Conservation (phyloP, 2,888 invertebrate genomes). For the Trimorus sp. region DNA sequence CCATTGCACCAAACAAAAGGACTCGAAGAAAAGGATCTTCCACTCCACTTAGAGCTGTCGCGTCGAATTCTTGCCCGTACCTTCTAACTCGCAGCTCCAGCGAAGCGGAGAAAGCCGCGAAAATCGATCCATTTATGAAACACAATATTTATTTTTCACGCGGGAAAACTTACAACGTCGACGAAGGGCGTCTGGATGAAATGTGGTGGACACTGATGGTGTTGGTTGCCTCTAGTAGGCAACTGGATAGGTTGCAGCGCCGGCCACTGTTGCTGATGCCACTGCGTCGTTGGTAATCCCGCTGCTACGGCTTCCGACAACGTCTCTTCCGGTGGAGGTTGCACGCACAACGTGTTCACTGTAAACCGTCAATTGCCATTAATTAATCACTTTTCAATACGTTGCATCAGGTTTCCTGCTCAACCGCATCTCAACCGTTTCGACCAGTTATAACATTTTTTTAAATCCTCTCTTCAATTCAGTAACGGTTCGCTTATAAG, state of each 20-base stretch:
- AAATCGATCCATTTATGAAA: constrained; percentile 26
- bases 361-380: background rate
- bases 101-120: background rate
- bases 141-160: constrained; percentile 28
- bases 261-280: constrained; percentile 72
- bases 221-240: constrained; percentile 69
- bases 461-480: too few relatives aligned
- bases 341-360: constrained; percentile 82
- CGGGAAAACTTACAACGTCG: constrained; percentile 72
- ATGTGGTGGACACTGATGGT: constrained; percentile 84
- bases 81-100: background rate
- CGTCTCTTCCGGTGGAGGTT: constrained; percentile 81
- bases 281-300: constrained; percentile 68
- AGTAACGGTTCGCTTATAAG: too few relatives aligned
- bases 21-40: too few relatives aligned
- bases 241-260: constrained; percentile 72
- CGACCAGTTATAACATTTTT: too few relatives aligned
- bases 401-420: too few relatives aligned
- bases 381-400: too few relatives aligned
- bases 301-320: constrained; percentile 69
- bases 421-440: too few relatives aligned
- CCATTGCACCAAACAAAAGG: too few relatives aligned
- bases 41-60: too few relatives aligned
- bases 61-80: too few relatives aligned
- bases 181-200: constrained; percentile 84